Conservation (phyloP, 2,797 vertebrate species). For the Characodon lateralis region DNA sequence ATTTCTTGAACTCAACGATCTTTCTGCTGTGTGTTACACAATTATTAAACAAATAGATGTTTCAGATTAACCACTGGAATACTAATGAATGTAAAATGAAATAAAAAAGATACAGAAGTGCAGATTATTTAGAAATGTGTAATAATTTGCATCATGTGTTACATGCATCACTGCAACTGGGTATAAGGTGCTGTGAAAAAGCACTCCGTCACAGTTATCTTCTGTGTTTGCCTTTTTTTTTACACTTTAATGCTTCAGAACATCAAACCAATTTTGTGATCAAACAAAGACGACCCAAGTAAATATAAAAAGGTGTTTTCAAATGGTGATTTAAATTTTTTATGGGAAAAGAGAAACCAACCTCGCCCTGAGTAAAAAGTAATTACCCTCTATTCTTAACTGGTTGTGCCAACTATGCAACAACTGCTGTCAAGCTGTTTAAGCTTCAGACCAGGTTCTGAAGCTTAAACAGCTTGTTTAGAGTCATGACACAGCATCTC, state of each 20-base stretch:
- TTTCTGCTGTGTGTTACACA: background rate
- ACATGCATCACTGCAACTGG: background rate
- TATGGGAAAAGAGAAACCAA: background rate
- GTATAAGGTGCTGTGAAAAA: background rate
- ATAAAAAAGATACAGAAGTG: background rate
- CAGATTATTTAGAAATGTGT: background rate
- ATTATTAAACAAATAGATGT: background rate
- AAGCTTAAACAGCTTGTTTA: too few species aligned
- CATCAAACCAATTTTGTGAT: background rate
- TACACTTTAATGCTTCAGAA: background rate
- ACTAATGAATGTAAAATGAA: background rate
- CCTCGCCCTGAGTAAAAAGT: background rate
- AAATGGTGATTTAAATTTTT: background rate
- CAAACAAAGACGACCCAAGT: background rate
- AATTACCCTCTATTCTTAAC: too few species aligned
- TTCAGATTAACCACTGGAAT: background rate
- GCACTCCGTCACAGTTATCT: background rate
- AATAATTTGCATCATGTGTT: background rate
- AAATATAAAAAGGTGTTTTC: background rate
- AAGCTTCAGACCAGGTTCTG: too few species aligned
- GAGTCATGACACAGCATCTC: too few species aligned
- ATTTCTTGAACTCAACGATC: background rate
- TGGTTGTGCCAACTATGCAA: too few species aligned
- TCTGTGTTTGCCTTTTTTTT: background rate
- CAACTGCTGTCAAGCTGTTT: too few species aligned